Base-by-base conservation (phyloP, 2,888 invertebrate species). In the Criorhina ranunculi region DNA sequence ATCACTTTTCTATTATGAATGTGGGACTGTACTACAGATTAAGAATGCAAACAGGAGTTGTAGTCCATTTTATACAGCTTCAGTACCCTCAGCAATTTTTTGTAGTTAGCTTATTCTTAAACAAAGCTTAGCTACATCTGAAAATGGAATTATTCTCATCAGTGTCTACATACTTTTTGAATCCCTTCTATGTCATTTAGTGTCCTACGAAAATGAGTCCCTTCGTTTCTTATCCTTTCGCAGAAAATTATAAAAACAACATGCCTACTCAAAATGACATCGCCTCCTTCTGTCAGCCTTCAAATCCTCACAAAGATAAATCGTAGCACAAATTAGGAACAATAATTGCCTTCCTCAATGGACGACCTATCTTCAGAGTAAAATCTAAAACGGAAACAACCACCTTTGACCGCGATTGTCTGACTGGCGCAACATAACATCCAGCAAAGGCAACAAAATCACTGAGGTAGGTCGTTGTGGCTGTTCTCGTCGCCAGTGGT, bases 381-480 rank as follows among this genome's bases (percentile, higher is more conserved):
- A 44, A 46, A 85, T 85, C 85, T 69, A 44, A 85, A 70, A 64
- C 70, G 75, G 75, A 85, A 80, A 80, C 85, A 80, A 66, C 64
- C 69, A 85, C 85, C 85, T 80, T 80, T 85, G 85, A 85, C 85
- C 85, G 79, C 37, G 8, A 33, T 67, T 49, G 80, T 66, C 80
- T 85, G 69, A 33, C 40, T 79, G 75, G 55, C 49, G 73, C 67
- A 78, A 69, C 57, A 37, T 51, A 57, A 40, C 42, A 15, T 7
- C 55, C 57, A 64, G 24, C 33, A 37, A 31, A 64, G 24, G 19
- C 40, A 69, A 37, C 66, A 60, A 57, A 83, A 69, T 60, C 86
- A 78, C 85, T 86, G 86, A 87, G 86, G 87, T 87, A 87, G 87
- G 87, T 87, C 87, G 87, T 55, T 79, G 62, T 69, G 49, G 40